Evolutionary conservation across 2,888 invertebrate genomes (phyloP), one percentile per base, ranked within the genome.

Genomic region (Eristalis arbustorum): DNA sequence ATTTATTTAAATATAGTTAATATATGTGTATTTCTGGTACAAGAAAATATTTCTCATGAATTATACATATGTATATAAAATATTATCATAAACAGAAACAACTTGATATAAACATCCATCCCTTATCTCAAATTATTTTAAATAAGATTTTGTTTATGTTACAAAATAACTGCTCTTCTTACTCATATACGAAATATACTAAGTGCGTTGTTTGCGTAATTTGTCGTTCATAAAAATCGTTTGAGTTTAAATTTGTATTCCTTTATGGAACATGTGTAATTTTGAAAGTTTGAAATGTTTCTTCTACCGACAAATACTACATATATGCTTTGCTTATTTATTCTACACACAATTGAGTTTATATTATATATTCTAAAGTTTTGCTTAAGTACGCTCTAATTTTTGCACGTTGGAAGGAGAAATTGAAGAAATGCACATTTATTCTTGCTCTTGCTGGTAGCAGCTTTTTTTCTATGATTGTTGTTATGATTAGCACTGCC

Each of bases 381-480:
- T 72, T 2, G 28, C 42, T 18, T 40, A 56, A 59, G 37, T 66
- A 31, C 14, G 28, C n/a, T 71, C 81, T 69, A 85, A 77, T 81
- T 85, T 85, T 85, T 85, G 77, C 85, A 85, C 59, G 81, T 77
- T 61, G 81, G 85, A 85, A 85, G 77, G 73, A 85, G 81, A 85
- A 42, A 85, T 73, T 85, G 85, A 66, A 85, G 81, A 85, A 85
- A 85, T 81, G 85, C 81, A 85, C 85, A 81, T 71, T 85, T 84
- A 56, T 84, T 80, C 59, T 84, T 85, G 69, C 76, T 85, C 11
- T 85, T 81, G 31, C 31, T 31, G 37, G 72, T 73, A 25, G 81
- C 56, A 64, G 85, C 77, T 81, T 85, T 76, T 56, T 68, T 75
- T 74, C 57, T 76, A 37, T 67, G 23, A 40, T 62, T 72, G 69